Percentiles rank a stretch among this genome's conserved stretches.
phyloP scores from a whole-genome alignment of 2,797 vertebrate genomes.

The Orientallactaga sibirica region DNA sequence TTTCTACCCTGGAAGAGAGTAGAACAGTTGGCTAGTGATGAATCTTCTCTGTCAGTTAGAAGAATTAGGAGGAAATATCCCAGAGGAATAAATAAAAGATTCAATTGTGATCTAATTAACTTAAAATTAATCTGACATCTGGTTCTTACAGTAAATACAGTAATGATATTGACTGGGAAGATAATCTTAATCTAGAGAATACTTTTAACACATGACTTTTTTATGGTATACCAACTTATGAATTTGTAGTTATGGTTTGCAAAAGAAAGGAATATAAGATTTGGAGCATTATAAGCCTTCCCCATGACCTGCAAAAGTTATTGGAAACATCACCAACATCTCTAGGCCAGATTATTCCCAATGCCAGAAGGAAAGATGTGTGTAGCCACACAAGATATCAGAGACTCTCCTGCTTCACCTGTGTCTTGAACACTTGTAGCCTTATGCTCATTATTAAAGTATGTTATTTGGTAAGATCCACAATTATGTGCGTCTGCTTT shows the following conservation, averaged over 20 bases:
- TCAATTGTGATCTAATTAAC: neutral
- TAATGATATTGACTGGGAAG: neutral
- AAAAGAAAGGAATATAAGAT: neutral
- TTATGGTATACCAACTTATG: neutral
- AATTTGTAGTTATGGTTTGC: neutral
- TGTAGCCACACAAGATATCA: neutral
- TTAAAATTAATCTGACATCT: slow-evolving; percentile 11
- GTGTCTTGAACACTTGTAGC: neutral
- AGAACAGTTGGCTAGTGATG: neutral
- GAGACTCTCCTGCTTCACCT: neutral
- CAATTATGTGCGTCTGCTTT: neutral
- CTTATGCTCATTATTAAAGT: slow-evolving; percentile 13
- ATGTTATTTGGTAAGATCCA: neutral
- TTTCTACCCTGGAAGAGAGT: neutral
- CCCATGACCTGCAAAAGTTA: neutral
- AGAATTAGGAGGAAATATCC: neutral
- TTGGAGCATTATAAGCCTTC: neutral
- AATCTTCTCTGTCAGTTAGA: neutral
- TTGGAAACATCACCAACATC: neutral
- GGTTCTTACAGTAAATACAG: slow-evolving; percentile 9
- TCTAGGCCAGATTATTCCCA: neutral
- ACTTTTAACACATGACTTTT: neutral
- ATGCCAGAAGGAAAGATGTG: neutral
- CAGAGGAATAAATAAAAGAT: neutral
- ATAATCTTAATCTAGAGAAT: neutral